Conservation (phyloP, 2,888 invertebrate species). For the Brachynemurus nebulosus region DNA sequence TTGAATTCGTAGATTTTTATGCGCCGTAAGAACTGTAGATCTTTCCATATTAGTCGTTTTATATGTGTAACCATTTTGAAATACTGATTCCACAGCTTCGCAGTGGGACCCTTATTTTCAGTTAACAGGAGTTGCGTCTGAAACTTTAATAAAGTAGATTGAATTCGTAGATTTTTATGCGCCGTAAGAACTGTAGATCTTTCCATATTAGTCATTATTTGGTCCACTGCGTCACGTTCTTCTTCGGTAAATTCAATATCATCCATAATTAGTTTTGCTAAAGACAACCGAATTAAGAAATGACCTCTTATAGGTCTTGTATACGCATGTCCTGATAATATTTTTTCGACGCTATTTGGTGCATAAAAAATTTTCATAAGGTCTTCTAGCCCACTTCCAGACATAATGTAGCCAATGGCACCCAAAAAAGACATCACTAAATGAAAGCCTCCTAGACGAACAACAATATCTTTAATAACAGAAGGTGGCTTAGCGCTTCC, state of each 20-base stretch:
- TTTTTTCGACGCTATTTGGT: not conserved
- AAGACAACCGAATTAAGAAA: not conserved
- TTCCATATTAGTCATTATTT: not conserved
- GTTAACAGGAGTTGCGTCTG: too few relatives aligned
- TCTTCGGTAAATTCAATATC: not conserved
- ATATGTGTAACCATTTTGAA: too few relatives aligned
- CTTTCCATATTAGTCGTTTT: too few relatives aligned
- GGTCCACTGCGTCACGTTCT: not conserved
- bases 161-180: too few relatives aligned
- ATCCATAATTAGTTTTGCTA: not conserved
- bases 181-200: too few relatives aligned
- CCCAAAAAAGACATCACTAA: slow-evolving; percentile 16
- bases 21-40: too few relatives aligned
- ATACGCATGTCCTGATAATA: not conserved
- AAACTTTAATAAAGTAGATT: too few relatives aligned
- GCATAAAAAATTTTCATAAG: not conserved
- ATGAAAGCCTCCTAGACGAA: slow-evolving; percentile 16
- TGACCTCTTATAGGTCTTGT: not conserved
- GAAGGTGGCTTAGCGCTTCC: slow-evolving; percentile 5
- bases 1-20: too few relatives aligned
- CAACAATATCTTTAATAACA: slow-evolving; percentile 10
- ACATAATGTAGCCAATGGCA: slow-evolving; percentile 18
- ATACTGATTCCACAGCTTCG: too few relatives aligned
- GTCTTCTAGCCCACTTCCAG: slow-evolving; percentile 18
- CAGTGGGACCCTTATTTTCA: too few relatives aligned